A percentile compares a stretch with the other conserved stretches of the same genome.
Conservation (phyloP, 2,113 vertebrate species). For the Tachysurus vachellii region DNA sequence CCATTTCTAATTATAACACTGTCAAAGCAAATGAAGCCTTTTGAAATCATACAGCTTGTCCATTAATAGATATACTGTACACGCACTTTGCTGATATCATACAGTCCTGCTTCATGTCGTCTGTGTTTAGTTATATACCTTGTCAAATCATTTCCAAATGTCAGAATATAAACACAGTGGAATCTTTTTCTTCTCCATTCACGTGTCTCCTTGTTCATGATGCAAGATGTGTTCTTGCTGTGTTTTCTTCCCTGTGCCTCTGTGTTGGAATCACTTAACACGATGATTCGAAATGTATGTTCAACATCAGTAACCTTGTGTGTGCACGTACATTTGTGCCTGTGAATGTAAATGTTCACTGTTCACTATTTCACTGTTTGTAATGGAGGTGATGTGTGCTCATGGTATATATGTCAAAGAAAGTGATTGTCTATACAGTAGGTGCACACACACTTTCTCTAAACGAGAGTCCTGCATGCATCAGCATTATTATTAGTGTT, state of each 20-base stretch:
- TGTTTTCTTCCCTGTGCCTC: too few relatives aligned
- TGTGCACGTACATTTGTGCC: neutral
- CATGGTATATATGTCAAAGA: neutral
- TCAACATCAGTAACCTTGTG: neutral
- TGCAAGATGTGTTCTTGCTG: neutral
- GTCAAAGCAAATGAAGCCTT: neutral
- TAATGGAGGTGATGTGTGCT: neutral
- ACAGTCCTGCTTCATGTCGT: neutral
- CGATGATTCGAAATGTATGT: neutral
- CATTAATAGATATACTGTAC: neutral
- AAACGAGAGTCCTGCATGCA: neutral
- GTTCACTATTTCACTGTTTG: neutral
- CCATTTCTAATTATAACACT: neutral
- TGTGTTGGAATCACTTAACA: neutral
- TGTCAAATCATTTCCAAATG: neutral
- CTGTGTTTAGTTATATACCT: neutral
- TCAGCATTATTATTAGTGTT: neutral
- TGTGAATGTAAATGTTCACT: neutral
- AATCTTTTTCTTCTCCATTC: conserved; percentile 2
- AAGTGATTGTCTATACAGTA: neutral
- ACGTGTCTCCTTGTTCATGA: neutral
- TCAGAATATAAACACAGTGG: neutral
- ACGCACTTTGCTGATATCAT: neutral
- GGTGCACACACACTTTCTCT: neutral
- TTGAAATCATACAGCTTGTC: neutral